Conservation (phyloP, 1,140 invertebrate genomes). For the Acromyrmex charruanus region DNA sequence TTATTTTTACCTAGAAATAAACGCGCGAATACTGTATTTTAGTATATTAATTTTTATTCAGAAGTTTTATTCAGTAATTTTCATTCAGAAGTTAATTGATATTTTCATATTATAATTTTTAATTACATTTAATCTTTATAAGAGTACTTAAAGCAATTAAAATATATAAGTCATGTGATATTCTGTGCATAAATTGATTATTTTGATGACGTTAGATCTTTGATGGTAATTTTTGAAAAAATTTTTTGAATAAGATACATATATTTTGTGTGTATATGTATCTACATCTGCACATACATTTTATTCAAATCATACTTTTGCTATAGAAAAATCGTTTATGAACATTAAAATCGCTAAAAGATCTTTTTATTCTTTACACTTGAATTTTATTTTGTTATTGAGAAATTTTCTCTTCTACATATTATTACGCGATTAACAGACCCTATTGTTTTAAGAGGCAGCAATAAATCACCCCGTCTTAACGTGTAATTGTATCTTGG, state of each 20-base stretch:
- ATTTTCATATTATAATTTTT: background rate
- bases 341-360: background rate
- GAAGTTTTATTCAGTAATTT: no score
- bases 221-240: background rate
- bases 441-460: conserved; percentile 27
- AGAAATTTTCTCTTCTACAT: conserved; percentile 9
- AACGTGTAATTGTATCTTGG: conserved; percentile 44
- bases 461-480: conserved; percentile 44
- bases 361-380: background rate
- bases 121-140: background rate
- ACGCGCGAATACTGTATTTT: background rate
- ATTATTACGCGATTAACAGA: conserved; percentile 22
- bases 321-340: background rate
- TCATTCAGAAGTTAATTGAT: background rate
- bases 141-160: background rate
- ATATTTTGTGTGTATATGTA: background rate
- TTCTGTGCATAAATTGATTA: no score
- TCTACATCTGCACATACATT: background rate
- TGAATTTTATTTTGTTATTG: conserved; percentile 1
- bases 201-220: background rate
- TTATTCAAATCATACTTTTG: background rate
- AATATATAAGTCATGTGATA: background rate
- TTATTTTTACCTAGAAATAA: background rate
- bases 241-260: conserved; percentile 12
- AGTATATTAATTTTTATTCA: no score